A percentile compares a stretch with the other conserved stretches of the same genome.
phyloP scores from a whole-genome alignment of 2,113 vertebrate genomes.

The Calidris pugnax region DNA sequence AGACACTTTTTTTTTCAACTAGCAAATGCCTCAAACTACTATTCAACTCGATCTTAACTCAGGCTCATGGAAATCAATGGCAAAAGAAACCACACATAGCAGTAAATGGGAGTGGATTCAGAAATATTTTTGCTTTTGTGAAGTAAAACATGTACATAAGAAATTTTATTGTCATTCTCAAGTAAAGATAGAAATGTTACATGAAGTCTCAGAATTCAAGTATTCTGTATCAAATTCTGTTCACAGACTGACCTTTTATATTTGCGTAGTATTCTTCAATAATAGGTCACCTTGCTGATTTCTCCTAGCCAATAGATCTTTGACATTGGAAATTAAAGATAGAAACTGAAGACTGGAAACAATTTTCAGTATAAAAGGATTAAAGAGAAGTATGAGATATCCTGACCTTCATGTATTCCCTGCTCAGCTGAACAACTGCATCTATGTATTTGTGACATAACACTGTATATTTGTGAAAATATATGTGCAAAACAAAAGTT shows the following conservation, averaged over 20 bases:
- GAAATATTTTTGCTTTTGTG: neutral
- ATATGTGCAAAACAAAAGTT: neutral
- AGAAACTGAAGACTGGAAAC: neutral
- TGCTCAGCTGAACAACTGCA: neutral
- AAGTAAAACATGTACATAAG: neutral
- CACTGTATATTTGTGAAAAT: neutral
- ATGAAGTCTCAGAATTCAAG: neutral
- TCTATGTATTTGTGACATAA: neutral
- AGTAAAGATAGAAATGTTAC: neutral
- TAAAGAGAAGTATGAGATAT: neutral
- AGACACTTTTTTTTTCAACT: neutral
- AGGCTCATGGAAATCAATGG: neutral
- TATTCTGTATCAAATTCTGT: neutral
- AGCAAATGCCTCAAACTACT: neutral
- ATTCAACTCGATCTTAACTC: neutral
- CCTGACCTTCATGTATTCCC: neutral
- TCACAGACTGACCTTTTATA: neutral
- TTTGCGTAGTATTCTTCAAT: neutral
- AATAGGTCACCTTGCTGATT: neutral
- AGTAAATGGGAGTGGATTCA: neutral
- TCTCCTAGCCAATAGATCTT: neutral
- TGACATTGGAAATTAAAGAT: neutral
- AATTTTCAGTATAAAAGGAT: neutral
- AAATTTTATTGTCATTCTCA: neutral
- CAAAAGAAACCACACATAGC: neutral